Percentiles rank a stretch among this genome's conserved stretches.
Conservation (phyloP, 2,113 vertebrate species). For the Apteryx mantelli region DNA sequence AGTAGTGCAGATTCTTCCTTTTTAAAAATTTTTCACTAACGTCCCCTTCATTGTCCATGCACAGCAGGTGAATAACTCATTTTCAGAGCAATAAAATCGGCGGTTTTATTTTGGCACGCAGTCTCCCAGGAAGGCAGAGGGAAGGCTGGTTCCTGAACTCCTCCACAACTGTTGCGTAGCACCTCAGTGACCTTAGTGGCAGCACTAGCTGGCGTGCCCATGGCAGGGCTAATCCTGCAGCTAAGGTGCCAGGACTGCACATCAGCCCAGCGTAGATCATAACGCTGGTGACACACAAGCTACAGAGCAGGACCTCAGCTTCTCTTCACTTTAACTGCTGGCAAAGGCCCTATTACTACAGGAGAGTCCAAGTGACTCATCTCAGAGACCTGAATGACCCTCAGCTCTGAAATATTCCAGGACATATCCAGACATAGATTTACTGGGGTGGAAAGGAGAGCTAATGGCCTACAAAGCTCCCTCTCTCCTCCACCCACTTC, state of each 20-base stretch:
- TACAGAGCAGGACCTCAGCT: not conserved
- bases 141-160: not conserved
- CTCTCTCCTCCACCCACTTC: not conserved
- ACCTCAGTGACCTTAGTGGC: not conserved
- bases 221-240: not conserved
- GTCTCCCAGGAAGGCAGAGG: not conserved
- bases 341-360: not conserved
- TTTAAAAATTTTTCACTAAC: not conserved
- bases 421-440: not conserved
- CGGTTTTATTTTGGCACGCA: not conserved
- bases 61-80: not conserved
- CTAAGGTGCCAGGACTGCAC: not conserved
- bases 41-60: not conserved
- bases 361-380: too few relatives aligned
- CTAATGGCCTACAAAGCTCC: not conserved
- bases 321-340: not conserved
- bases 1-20: not conserved
- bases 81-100: not conserved
- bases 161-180: rapidly evolving
- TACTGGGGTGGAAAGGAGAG: not conserved
- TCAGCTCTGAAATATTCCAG: not conserved
- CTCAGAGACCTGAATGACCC: too few relatives aligned
- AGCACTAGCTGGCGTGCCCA: rapidly evolving
- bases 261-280: not conserved
- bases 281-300: not conserved